Conservation (phyloP, 1,140 invertebrate species). For the Drosophila sucinea region DNA sequence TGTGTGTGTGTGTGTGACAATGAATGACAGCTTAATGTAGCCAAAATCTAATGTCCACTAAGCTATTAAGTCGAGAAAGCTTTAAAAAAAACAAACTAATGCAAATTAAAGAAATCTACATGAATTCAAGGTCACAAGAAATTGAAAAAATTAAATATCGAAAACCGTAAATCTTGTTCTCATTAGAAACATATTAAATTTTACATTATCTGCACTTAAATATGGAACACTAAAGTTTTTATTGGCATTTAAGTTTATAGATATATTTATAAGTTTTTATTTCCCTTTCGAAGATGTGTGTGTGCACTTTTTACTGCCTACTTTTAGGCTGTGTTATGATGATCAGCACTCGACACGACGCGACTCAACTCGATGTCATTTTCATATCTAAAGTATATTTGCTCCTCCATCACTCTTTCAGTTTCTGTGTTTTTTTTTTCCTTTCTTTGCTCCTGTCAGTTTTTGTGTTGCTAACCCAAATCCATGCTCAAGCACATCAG, state of each 20-base stretch:
- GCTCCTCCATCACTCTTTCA: not conserved
- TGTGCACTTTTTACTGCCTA: conserved; percentile 4
- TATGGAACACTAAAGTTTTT: too few species aligned
- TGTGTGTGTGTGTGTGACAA: not conserved
- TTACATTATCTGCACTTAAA: too few species aligned
- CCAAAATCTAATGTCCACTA: not conserved
- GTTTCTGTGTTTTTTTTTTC: not conserved
- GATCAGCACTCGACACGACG: not conserved
- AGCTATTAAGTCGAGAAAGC: not conserved
- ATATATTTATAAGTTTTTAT: not conserved
- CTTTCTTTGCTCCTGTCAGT: not conserved
- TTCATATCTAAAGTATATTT: too few species aligned
- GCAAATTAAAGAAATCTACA: too few species aligned
- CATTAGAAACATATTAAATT: too few species aligned
- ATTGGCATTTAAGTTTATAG: not conserved
- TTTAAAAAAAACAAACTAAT: too few species aligned
- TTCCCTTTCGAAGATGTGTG: too few species aligned
- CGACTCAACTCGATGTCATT: too few species aligned
- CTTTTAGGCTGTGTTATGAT: conserved; percentile 9
- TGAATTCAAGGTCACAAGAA: too few species aligned
- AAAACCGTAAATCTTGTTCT: too few species aligned
- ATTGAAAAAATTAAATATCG: too few species aligned
- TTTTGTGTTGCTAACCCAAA: not conserved
- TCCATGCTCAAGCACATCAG: conserved; percentile 1
- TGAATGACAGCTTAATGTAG: conserved; percentile 2